phyloP scores from a whole-genome alignment of 2,888 invertebrate species.

The Dorcus parallelipipedus region DNA sequence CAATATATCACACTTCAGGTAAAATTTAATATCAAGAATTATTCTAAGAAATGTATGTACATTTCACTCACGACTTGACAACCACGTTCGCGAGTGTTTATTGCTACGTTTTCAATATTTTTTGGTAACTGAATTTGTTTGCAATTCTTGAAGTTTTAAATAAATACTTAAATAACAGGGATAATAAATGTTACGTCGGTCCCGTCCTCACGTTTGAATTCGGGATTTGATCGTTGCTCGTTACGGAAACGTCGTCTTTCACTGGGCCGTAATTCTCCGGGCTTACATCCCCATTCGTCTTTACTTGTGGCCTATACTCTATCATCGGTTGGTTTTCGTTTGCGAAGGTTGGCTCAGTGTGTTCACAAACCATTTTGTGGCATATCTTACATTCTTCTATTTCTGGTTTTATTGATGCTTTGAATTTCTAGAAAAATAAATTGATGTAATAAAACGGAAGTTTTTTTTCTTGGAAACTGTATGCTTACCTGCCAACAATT shows the following conservation, averaged over 20 bases:
- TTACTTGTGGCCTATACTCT: conserved; percentile 2
- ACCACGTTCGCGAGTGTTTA: too few relatives aligned
- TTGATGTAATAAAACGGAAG: conserved; percentile 4
- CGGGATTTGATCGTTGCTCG: not conserved
- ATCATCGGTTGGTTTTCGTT: conserved; percentile 29
- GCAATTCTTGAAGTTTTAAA: too few relatives aligned
- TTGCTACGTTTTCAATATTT: too few relatives aligned
- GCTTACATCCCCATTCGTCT: conserved; percentile 9
- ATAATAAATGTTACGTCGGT: not conserved
- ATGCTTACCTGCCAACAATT: conserved; percentile 64
- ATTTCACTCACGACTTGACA: too few relatives aligned
- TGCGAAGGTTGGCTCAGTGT: conserved; percentile 46
- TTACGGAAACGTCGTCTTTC: not conserved
- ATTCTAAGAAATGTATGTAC: not conserved
- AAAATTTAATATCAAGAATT: not conserved
- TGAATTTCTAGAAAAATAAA: conserved; percentile 65
- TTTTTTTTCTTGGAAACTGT: not conserved
- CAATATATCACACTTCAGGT: not conserved
- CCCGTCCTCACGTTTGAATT: not conserved
- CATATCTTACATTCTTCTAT: conserved; percentile 73
- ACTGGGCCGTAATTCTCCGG: conserved; percentile 1
- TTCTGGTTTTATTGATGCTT: conserved; percentile 70
- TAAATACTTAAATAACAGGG: too few relatives aligned
- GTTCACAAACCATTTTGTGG: conserved; percentile 75
- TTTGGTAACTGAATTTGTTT: too few relatives aligned